These are phyloP conservation scores for Streptopelia turtur DNA, from an alignment of 2,797 vertebrate genomes.

Conservation along the genomic window DNA sequence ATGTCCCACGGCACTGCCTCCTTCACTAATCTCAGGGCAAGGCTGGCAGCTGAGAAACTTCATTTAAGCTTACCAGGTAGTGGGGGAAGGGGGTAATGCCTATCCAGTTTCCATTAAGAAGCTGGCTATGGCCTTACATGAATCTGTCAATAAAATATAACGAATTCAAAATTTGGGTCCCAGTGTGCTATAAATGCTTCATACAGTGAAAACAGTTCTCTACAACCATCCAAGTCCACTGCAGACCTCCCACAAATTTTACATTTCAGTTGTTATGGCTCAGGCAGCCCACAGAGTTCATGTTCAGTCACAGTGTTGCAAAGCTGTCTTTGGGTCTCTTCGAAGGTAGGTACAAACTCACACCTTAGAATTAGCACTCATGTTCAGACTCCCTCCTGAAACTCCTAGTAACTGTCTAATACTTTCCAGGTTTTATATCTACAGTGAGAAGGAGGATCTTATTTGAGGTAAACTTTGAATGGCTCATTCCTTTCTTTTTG, in stretches of 20 bases:
- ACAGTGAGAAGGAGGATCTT: accelerated
- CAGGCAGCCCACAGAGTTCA: neutral
- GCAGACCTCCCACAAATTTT: neutral
- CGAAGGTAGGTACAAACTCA: neutral
- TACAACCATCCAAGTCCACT: neutral
- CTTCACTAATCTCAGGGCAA: neutral
- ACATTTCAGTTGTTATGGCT: neutral
- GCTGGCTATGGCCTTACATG: neutral
- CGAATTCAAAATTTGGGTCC: neutral
- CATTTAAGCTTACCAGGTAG: neutral
- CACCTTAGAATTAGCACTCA: neutral
- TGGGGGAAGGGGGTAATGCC: neutral
- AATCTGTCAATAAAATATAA: neutral
- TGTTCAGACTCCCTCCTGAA: neutral
- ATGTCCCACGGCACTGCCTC: neutral
- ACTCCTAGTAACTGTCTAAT: neutral
- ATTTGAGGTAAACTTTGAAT: neutral
- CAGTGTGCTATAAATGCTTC: neutral
- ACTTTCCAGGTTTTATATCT: neutral
- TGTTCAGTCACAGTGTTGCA: neutral
- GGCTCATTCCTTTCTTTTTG: neutral
- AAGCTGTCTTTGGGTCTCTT: neutral
- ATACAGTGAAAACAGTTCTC: neutral
- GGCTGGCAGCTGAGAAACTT: neutral
- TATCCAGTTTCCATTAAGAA: accelerated